Conservation (phyloP, 2,888 invertebrate species). For the Eilema depressum region DNA sequence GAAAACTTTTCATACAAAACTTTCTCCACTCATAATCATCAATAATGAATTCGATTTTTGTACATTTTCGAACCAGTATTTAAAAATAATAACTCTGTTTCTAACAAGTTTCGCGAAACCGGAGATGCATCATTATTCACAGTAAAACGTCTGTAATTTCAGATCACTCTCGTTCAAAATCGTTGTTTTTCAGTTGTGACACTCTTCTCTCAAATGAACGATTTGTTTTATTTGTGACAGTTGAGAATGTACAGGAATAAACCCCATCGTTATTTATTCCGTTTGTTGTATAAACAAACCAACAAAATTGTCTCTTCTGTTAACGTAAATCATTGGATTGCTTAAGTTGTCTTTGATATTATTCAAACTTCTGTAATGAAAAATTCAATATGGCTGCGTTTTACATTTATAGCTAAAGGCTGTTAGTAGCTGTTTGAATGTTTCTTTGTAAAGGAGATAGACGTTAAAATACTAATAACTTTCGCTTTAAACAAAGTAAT, state of each 20-base stretch:
- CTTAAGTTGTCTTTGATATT: slow-evolving; percentile 12
- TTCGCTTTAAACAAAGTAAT: neutral
- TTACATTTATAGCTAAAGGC: neutral
- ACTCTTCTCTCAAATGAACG: slow-evolving; percentile 1
- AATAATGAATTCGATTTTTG: neutral
- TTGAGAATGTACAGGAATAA: neutral
- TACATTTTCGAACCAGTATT: neutral
- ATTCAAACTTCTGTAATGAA: slow-evolving; percentile 5
- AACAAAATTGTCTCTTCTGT: slow-evolving; percentile 3
- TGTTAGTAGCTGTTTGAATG: neutral
- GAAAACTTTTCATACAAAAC: too few relatives aligned
- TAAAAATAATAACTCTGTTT: neutral
- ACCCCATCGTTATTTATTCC: slow-evolving; percentile 3
- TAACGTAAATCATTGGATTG: neutral
- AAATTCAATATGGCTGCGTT: slow-evolving; percentile 3
- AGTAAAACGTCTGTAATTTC: neutral
- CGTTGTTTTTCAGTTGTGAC: neutral
- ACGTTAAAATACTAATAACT: neutral
- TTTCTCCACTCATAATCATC: too few relatives aligned
- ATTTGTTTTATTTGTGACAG: slow-evolving; percentile 1
- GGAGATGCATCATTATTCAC: neutral
- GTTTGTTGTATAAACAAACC: neutral
- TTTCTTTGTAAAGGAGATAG: neutral
- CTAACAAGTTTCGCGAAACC: neutral
- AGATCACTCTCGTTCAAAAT: neutral